A percentile compares a stretch with the other conserved stretches of the same genome.
Conservation (phyloP, 1,140 invertebrate species). For the Anoplolepis gracilipes region DNA sequence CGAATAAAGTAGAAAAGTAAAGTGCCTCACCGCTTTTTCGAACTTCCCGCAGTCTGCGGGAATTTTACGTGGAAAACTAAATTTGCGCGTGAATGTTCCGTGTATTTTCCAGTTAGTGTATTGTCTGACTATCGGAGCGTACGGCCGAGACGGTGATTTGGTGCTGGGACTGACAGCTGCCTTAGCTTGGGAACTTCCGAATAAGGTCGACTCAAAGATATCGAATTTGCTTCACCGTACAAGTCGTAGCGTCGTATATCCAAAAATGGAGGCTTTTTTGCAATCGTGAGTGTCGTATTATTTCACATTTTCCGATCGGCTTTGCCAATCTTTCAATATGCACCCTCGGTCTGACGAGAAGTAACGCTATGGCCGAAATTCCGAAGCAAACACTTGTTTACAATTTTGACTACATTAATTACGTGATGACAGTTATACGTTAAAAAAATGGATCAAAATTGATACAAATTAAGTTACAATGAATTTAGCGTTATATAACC, state of each 20-base stretch:
- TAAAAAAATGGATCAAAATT: no score
- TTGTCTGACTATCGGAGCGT: constrained; percentile 83
- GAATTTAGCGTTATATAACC: not conserved
- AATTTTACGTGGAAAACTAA: constrained; percentile 53
- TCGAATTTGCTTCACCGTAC: constrained; percentile 79
- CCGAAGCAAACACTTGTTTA: not conserved
- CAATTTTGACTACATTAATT: no score
- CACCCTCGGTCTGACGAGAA: constrained; percentile 11
- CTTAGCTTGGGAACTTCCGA: constrained; percentile 85
- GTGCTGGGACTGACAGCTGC: constrained; percentile 84
- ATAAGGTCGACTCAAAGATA: constrained; percentile 80
- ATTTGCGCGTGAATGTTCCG: constrained; percentile 51
- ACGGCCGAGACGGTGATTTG: constrained; percentile 79
- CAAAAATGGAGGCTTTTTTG: constrained; percentile 84
- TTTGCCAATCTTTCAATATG: constrained; percentile 25
- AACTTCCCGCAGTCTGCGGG: not conserved
- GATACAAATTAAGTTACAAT: no score
- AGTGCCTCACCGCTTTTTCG: not conserved
- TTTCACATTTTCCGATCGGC: constrained; percentile 32
- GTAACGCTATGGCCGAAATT: not conserved
- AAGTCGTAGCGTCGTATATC: constrained; percentile 81
- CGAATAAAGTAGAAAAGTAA: constrained; percentile 59
- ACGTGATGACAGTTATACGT: no score
- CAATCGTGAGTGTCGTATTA: constrained; percentile 81
- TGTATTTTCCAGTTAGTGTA: constrained; percentile 82